Base-by-base conservation (phyloP, 2,888 invertebrate species). In the Rhagophthalmus giganteus region DNA sequence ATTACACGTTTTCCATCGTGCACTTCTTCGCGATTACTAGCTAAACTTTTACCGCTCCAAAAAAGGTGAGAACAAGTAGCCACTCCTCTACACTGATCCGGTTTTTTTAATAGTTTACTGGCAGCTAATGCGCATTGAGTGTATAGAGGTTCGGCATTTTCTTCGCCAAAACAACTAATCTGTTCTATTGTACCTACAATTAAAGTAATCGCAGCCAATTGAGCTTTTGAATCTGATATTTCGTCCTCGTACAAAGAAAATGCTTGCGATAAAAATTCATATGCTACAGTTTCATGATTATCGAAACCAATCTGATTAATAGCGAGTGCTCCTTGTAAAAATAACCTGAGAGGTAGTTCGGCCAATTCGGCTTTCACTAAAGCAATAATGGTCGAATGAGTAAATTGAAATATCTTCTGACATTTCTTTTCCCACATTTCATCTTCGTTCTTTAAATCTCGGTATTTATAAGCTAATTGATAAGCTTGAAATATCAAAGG, bases 351-450 rank as follows among this genome's bases (percentile, higher is more conserved):
- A 0, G 98, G 94, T 45, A 99, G 74, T 70, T 99, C 98, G 0
- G 96, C 90, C 31, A 94, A 77, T 70, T 98, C 98, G 0, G 94
- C 95, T 74, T 98, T 97, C 39, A 95, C 93, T 38, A 99, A 78
- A 49, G 92, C 91, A 13, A 88, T 89, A 65, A 99, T 94, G 0
- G 96, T 97, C 65, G 93, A 90, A 73, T 96, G 96, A 69, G 95
- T 97, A 74, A 97, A 98, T 76, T 97, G 94, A 78, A 99, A 94
- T 59, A 99, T 95, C 76, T 97, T 98, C 73, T 92, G 90, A 66
- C 97, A 94, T 72, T 99, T 98, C 75, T 94, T 96, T 74, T 96
- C 93, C 97, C 98, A 99, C 79, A 94, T 91, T 42, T 92, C 92
- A 72, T 98, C 97, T 85, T 91, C 83, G 6, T 88, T 85, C 51